A percentile compares a stretch with the other conserved stretches of the same genome.
Conservation (phyloP, 2,113 vertebrate species). For the Equus quagga region DNA sequence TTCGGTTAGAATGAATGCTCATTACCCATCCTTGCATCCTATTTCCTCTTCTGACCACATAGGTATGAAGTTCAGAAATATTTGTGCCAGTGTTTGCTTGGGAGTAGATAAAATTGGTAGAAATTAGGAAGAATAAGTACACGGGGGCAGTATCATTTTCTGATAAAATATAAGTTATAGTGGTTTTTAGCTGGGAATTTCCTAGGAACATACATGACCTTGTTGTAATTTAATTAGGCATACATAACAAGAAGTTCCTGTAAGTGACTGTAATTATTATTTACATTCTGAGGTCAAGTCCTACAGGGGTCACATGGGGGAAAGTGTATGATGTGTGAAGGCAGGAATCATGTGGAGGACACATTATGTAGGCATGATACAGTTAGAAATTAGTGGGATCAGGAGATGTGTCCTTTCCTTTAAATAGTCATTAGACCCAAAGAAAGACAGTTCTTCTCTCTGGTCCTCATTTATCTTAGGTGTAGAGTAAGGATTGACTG, state of each 20-base stretch:
- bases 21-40: background rate
- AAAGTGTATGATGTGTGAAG: background rate
- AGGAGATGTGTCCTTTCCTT: background rate
- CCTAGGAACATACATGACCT: background rate
- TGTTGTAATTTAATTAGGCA: background rate
- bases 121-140: background rate
- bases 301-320: background rate
- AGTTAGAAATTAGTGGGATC: background rate
- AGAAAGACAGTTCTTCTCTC: background rate
- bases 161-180: constrained; percentile 8
- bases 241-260: background rate
- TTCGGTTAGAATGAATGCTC: background rate
- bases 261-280: background rate
- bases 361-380: too few relatives aligned
- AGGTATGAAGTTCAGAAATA: background rate
- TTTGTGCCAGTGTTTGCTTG: background rate
- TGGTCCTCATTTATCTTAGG: background rate
- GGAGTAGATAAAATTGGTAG: background rate
- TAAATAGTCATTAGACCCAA: background rate
- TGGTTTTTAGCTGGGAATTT: background rate
- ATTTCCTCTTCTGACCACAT: background rate
- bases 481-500: background rate
- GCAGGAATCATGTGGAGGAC: background rate
- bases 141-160: background rate
- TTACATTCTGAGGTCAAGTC: background rate